Base-by-base conservation (phyloP, 2,888 invertebrate species). In the Mythimna impura region DNA sequence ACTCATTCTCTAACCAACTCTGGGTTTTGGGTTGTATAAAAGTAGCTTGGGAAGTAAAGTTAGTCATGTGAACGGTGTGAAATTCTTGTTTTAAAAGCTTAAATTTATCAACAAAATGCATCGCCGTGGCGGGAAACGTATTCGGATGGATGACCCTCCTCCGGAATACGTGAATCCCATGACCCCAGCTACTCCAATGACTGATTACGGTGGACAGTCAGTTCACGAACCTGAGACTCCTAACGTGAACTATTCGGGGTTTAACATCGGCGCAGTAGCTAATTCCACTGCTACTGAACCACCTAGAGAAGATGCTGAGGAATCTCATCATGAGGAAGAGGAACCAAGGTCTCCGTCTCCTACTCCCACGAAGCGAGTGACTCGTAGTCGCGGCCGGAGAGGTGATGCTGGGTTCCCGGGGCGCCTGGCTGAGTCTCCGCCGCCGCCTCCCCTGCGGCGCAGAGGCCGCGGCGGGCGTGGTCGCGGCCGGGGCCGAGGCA, bases 121-220 rank as follows among this genome's bases (percentile, higher is more conserved):
- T 93, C 97, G 98, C 81, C 93, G 96, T 87, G 98, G 98, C 89
- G 99, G 99, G 85, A 99, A 99, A 96, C 97, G 98, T 85, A 99
- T 99, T 90, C 98, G 99, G 80, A 98, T 99, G 98, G 98, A 98
- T 94, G 98, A 98, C 93, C 98, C 98, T 76, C 98, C 98, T 66
- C 98, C 98, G 76, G 98, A 99, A 91, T 98, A 98, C 91, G 98
- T 98, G 54, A 98, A 97, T 84, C 97, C 97, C 1, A 94, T 95
- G 93, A 96, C 96, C 43, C 96, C 96, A 60, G 95, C 96, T 8
- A 96, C 96, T 58, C 96, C 97, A 4, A 95, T 96, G 91, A 96
- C 97, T 17, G 97, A 97, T 58, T 96, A 96, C 80, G 96, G 97
- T 8, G 96, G 95, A 17, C 95, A 94, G 76, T 96, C 96, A 0